These are phyloP conservation scores for Gnathonemus echidnorhynchus DNA, from an alignment of 2,113 vertebrate species.

Conservation along the genomic window DNA sequence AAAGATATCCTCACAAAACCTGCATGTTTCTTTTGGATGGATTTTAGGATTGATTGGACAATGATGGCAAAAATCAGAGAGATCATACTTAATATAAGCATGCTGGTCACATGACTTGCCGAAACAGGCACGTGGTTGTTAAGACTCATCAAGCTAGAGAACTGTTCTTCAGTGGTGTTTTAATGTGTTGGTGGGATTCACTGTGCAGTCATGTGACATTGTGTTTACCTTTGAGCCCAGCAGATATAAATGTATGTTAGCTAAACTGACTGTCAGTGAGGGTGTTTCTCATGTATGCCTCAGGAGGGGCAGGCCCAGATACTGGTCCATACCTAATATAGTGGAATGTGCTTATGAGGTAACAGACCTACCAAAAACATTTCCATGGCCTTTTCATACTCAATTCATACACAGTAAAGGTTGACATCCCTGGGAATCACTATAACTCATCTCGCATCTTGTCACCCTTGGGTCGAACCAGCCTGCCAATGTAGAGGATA, in stretches of 20 bases:
- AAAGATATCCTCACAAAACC: conserved; percentile 57
- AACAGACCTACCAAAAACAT: conserved; percentile 33
- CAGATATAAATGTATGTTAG: neutral
- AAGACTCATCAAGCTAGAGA: neutral
- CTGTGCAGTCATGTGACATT: neutral
- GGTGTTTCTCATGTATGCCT: neutral
- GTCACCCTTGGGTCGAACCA: conserved; percentile 85
- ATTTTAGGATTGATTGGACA: conserved; percentile 15
- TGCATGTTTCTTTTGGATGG: conserved; percentile 17
- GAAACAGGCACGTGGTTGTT: neutral
- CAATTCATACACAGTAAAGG: neutral
- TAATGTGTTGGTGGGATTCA: neutral
- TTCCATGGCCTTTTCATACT: neutral
- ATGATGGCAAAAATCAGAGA: conserved; percentile 22
- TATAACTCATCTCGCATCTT: conserved; percentile 94
- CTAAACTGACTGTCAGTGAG: neutral
- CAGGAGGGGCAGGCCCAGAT: conserved; percentile 10
- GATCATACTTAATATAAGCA: conserved; percentile 64
- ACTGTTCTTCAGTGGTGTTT: neutral
- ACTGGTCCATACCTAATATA: conserved; percentile 35
- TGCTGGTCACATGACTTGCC: conserved; percentile 21
- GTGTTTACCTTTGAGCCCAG: neutral
- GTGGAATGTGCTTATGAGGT: conserved; percentile 55
- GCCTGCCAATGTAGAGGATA: conserved; percentile 85
- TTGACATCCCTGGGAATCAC: conserved; percentile 31